Evolutionary conservation across 2,888 invertebrate genomes (phyloP).

Genomic region (Cabera pusaria): DNA sequence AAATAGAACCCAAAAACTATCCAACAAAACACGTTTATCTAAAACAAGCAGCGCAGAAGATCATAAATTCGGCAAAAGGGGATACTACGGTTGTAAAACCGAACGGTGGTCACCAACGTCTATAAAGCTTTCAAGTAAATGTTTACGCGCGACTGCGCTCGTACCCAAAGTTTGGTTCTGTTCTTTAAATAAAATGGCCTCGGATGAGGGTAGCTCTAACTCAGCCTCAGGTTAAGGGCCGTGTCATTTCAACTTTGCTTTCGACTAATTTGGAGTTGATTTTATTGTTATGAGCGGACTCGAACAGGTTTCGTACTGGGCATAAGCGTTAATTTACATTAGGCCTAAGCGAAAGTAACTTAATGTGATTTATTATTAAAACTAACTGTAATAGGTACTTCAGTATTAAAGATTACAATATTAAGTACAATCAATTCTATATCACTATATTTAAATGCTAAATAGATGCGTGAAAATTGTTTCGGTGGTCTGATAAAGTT

Average conservation of each 20-base stretch:
- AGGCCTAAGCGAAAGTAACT: no score
- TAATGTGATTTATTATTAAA: no score
- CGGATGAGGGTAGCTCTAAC: slow-evolving; percentile 48
- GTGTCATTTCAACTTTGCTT: slow-evolving; percentile 34
- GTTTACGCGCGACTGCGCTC: slow-evolving; percentile 67
- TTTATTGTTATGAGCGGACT: slow-evolving; percentile 24
- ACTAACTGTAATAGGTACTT: no score
- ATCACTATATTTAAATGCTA: no score
- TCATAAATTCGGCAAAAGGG: slow-evolving; percentile 41
- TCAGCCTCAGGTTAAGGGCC: slow-evolving; percentile 37
- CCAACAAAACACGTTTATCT: slow-evolving; percentile 20
- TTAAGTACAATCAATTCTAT: no score
- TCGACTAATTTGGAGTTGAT: slow-evolving; percentile 18
- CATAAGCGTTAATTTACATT: no score
- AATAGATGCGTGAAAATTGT: no score
- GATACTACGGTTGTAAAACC: slow-evolving; percentile 50
- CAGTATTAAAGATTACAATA: no score
- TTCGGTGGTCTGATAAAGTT: no score
- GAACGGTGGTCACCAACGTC: slow-evolving; percentile 70
- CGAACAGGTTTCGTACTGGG: no score
- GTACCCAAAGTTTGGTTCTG: slow-evolving; percentile 56
- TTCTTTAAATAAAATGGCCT: slow-evolving; percentile 68
- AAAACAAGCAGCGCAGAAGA: slow-evolving; percentile 38
- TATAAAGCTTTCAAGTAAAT: slow-evolving; percentile 76
- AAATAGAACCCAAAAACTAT: slow-evolving; percentile 15